Conservation (phyloP, 2,797 vertebrate species). For the Hippoglossus hippoglossus region DNA sequence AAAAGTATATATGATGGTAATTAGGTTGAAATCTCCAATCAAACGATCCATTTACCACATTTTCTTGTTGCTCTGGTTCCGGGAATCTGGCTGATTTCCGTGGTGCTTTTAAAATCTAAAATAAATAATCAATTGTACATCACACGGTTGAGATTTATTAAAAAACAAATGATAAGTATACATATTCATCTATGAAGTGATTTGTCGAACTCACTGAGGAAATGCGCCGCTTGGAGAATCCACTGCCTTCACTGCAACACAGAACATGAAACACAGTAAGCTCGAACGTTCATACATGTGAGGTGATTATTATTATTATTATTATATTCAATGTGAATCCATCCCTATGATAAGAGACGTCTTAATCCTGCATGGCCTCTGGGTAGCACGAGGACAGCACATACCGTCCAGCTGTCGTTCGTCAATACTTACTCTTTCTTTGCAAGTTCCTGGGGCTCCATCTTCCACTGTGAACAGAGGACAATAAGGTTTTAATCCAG, state of each 20-base stretch:
- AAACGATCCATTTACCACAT: conserved; percentile 58
- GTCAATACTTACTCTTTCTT: conserved; percentile 69
- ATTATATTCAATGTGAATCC: neutral
- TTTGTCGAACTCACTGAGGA: conserved; percentile 75
- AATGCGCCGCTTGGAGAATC: conserved; percentile 68
- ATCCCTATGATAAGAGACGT: neutral
- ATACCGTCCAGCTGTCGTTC: neutral
- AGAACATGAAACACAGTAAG: conserved; percentile 13
- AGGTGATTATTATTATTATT: neutral
- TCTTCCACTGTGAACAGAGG: conserved; percentile 50
- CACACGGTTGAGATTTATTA: neutral
- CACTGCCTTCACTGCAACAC: conserved; percentile 57
- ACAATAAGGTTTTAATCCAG: neutral
- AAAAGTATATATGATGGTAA: neutral
- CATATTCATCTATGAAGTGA: neutral
- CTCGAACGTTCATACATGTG: neutral
- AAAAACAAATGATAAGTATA: neutral
- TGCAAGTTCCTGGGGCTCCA: conserved; percentile 73
- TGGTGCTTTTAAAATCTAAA: conserved; percentile 85
- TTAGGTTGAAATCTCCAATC: neutral
- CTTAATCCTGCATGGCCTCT: neutral
- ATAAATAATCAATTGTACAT: neutral
- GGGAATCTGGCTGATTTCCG: conserved; percentile 68
- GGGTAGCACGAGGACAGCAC: neutral
- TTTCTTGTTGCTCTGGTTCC: conserved; percentile 73